A percentile compares a stretch with the other conserved stretches of the same genome.
Conservation (phyloP, 2,113 vertebrate species). For the Microtus oregoni region DNA sequence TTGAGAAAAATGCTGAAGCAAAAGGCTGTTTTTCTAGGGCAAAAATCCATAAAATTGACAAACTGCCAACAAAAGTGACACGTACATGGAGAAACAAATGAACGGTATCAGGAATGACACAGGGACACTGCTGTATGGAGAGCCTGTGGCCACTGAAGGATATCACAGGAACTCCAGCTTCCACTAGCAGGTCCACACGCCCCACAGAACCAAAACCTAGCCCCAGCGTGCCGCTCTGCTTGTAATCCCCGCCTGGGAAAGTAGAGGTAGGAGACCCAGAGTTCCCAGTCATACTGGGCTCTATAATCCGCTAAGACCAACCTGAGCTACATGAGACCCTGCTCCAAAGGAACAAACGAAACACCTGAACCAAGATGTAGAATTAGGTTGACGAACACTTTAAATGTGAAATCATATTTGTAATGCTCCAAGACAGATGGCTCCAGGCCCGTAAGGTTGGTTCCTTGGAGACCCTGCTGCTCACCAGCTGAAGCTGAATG, state of each 20-base stretch:
- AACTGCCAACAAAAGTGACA: neutral
- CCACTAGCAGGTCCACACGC: neutral
- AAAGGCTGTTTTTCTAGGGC: neutral
- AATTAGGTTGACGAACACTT: neutral
- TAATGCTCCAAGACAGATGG: neutral
- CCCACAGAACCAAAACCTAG: neutral
- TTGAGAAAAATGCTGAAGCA: conserved; percentile 1
- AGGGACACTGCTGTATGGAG: neutral
- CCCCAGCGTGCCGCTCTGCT: neutral
- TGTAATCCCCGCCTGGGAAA: neutral
- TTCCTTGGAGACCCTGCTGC: neutral
- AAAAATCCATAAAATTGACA: conserved; percentile 5
- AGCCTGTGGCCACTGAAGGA: neutral
- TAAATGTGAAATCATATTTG: neutral
- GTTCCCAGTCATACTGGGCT: neutral
- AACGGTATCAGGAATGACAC: neutral
- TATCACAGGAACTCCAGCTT: neutral
- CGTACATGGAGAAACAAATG: neutral
- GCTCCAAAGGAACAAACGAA: neutral
- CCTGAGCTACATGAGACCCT: neutral
- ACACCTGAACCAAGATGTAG: neutral
- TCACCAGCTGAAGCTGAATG: neutral
- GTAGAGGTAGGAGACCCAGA: neutral
- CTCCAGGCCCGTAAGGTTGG: neutral
- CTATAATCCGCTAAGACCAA: neutral